phyloP scores from a whole-genome alignment of 2,888 invertebrate species.

The Julus scandinavius region DNA sequence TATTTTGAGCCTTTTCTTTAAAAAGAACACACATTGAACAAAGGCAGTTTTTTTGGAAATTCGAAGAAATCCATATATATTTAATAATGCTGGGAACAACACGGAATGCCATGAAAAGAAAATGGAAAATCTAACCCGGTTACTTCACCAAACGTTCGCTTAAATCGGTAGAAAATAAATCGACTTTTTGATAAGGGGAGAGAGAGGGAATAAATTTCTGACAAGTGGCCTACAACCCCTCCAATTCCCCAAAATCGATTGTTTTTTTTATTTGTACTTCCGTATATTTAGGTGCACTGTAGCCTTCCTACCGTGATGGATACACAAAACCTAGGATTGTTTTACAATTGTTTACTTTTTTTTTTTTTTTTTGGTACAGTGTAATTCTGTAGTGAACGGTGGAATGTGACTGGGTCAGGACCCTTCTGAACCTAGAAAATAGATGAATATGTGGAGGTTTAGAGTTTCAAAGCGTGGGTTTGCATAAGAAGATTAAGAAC shows the following conservation, averaged over 20 bases:
- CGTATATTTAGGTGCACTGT: too few relatives aligned
- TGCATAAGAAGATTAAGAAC: too few relatives aligned
- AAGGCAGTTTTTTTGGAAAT: not conserved
- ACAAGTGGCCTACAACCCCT: not conserved
- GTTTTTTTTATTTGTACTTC: not conserved
- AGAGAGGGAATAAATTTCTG: not conserved
- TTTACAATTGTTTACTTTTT: not conserved
- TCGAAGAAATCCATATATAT: not conserved
- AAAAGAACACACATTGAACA: not conserved
- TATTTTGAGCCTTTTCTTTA: not conserved
- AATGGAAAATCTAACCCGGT: not conserved
- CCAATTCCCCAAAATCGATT: not conserved
- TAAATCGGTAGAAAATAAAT: not conserved
- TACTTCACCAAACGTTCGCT: not conserved
- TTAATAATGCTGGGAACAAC: not conserved
- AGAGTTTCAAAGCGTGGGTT: too few relatives aligned
- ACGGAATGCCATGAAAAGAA: not conserved
- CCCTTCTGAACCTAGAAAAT: not conserved
- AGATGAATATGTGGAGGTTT: not conserved
- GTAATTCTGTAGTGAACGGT: not conserved
- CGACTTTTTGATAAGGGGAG: constrained; percentile 3
- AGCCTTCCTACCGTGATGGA: not conserved
- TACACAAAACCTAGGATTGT: not conserved
- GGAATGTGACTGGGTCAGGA: not conserved
- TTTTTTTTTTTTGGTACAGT: not conserved